phyloP scores from a whole-genome alignment of 2,888 invertebrate genomes.

The Chrysolina haemoptera region DNA sequence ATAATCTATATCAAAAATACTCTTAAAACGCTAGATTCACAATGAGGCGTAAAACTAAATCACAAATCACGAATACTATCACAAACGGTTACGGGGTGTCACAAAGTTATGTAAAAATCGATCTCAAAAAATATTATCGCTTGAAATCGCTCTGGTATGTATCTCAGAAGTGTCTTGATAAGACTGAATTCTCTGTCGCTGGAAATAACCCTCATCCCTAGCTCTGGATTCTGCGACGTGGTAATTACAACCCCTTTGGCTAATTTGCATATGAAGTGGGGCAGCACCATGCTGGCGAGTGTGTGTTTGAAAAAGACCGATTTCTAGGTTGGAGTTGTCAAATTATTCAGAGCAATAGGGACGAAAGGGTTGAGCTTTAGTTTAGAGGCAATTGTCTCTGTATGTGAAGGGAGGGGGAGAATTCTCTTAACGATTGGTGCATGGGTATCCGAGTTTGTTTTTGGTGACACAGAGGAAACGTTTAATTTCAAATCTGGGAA shows the following conservation, averaged over 20 bases:
- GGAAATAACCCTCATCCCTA: neutral
- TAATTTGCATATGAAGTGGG: constrained; percentile 46
- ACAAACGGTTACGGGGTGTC: constrained; percentile 35
- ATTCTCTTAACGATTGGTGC: constrained; percentile 33
- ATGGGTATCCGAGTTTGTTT: neutral
- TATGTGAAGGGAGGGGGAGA: constrained; percentile 20
- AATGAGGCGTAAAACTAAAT: neutral
- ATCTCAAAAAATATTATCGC: constrained; percentile 17
- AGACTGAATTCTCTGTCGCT: constrained; percentile 37
- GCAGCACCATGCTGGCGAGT: neutral
- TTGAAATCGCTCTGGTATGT: constrained; percentile 25
- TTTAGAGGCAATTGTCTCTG: constrained; percentile 18
- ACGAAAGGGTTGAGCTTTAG: constrained; percentile 45
- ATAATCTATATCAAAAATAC: constrained; percentile 5
- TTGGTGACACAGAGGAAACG: neutral
- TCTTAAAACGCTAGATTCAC: constrained; percentile 9
- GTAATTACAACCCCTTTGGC: constrained; percentile 28
- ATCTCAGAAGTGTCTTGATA: constrained; percentile 34
- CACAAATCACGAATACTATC: constrained; percentile 42
- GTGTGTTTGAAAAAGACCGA: constrained; percentile 31
- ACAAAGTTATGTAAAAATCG: constrained; percentile 22
- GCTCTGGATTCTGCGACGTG: constrained; percentile 28
- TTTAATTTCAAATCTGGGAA: too few relatives aligned
- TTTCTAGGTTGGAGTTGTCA: constrained; percentile 28
- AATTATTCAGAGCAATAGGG: constrained; percentile 46